Evolutionary conservation across 2,797 vertebrate genomes (phyloP), one percentile per base, ranked within the genome.

Genomic region (Arctocebus calabarensis): DNA sequence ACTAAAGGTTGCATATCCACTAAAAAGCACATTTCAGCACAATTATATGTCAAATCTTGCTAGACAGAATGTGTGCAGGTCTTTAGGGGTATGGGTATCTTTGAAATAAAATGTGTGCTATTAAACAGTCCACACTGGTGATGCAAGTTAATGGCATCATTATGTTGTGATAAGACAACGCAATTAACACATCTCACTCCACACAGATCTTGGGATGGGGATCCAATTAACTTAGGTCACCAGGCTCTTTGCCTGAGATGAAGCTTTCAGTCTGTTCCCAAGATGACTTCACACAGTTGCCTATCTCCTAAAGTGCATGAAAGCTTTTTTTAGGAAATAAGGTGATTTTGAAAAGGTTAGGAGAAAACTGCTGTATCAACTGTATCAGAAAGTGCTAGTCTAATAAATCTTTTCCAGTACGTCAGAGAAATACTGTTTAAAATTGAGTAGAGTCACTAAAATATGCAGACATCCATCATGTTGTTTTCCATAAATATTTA

Each of bases 111-210:
- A 91, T 62, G 34, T 91, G 45, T 90, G 94, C 22, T 95, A 95
- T 91, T 84, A 94, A 93, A 97, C 55, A 90, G 22, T 55, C n/a
- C 48, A 81, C 61, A 40, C 48, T 96, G 57, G 34, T 88, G 89
- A 93, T 95, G 62, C 94, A 95, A 95, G 89, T 93, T 97, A 96
- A 96, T 93, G 97, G 87, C 71, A 91, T 96, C 90, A 95, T 95
- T 97, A 85, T 55, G 13, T 84, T 96, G 84, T 74, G 84, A 96
- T 96, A 97, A 93, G 84, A 90, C 89, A 71, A 90, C 79, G 78
- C 93, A 97, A 97, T 96, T 95, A 97, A 59, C 94, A 97, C 91
- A 40, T 94, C 87, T 89, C 32, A 16, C 52, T 88, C 7, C 55
- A 84, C 87, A 91, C 93, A 83, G 89, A 87, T 95, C 96, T 96